A percentile compares a stretch with the other conserved stretches of the same genome.
Evolutionary conservation across 2,888 invertebrate species (phyloP).

Genomic region (Zhengitettix transpicula): DNA sequence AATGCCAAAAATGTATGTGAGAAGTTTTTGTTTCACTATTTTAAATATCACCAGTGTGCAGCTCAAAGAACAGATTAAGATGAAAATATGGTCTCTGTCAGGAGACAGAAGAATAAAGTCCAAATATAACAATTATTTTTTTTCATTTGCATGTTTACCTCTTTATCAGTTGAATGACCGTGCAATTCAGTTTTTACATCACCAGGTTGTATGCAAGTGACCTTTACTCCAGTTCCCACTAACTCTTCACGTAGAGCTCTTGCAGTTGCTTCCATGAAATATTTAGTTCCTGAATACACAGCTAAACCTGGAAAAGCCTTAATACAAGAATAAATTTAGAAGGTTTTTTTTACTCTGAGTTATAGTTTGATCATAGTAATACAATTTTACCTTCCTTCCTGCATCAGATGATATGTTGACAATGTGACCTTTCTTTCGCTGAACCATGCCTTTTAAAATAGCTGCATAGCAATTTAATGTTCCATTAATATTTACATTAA

Average conservation of each 20-base stretch:
- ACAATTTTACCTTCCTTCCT: constrained; percentile 14
- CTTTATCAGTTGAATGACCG: constrained; percentile 12
- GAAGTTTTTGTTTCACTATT: no score
- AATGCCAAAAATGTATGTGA: no score
- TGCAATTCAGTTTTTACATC: constrained; percentile 16
- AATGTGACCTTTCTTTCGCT: constrained; percentile 25
- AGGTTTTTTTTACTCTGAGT: no score
- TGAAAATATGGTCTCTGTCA: no score
- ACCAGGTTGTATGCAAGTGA: constrained; percentile 18
- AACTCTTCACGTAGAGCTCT: constrained; percentile 16
- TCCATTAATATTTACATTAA: constrained; percentile 16
- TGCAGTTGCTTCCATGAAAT: constrained; percentile 16
- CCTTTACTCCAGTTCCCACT: constrained; percentile 14
- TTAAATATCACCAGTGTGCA: no score
- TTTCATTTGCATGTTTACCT: constrained; percentile 10
- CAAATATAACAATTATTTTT: neutral
- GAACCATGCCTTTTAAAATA: constrained; percentile 26
- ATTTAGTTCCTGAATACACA: constrained; percentile 18
- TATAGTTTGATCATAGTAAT: neutral
- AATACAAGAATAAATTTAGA: neutral
- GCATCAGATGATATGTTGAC: constrained; percentile 25
- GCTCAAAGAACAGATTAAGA: no score
- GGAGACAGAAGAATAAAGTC: no score
- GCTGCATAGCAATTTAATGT: constrained; percentile 20
- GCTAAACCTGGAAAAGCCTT: constrained; percentile 17